Evolutionary conservation across 2,113 vertebrate genomes (phyloP).

Genomic region (Pyxicephalus adspersus): DNA sequence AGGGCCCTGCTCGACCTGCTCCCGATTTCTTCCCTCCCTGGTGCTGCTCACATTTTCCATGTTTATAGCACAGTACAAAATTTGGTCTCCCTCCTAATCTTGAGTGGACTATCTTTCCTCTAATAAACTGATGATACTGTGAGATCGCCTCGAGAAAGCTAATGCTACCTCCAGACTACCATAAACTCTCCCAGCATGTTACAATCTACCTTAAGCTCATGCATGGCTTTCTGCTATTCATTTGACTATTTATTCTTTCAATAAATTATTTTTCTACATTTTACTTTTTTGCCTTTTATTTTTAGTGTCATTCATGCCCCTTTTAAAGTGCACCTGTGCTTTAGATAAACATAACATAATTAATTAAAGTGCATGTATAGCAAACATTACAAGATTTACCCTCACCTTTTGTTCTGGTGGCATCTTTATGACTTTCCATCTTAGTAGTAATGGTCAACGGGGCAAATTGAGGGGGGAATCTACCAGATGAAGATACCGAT

Average conservation of each 20-base stretch:
- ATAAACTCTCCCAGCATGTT: background rate
- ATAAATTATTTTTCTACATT: slow-evolving; percentile 36
- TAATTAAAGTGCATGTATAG: too few relatives aligned
- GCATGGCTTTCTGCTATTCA: background rate
- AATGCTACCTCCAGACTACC: slow-evolving; percentile 2
- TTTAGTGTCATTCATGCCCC: background rate
- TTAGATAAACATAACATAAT: too few relatives aligned
- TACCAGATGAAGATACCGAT: too few relatives aligned
- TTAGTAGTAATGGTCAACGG: too few relatives aligned
- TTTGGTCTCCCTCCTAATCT: background rate
- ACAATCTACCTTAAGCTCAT: background rate
- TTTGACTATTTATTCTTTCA: slow-evolving; percentile 6
- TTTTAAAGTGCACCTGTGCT: background rate
- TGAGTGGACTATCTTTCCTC: background rate
- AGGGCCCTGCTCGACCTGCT: slow-evolving; percentile 13
- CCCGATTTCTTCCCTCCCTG: background rate
- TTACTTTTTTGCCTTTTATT: background rate
- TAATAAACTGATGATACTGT: background rate
- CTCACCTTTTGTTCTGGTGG: too few relatives aligned
- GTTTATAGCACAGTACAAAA: background rate
- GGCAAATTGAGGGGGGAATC: too few relatives aligned
- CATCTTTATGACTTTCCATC: too few relatives aligned
- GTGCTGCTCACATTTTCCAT: background rate
- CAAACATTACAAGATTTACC: too few relatives aligned
- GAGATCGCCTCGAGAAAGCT: background rate